A percentile compares a stretch with the other conserved stretches of the same genome.
Evolutionary conservation across 2,797 vertebrate genomes (phyloP).

Genomic region (Ibycter americanus): DNA sequence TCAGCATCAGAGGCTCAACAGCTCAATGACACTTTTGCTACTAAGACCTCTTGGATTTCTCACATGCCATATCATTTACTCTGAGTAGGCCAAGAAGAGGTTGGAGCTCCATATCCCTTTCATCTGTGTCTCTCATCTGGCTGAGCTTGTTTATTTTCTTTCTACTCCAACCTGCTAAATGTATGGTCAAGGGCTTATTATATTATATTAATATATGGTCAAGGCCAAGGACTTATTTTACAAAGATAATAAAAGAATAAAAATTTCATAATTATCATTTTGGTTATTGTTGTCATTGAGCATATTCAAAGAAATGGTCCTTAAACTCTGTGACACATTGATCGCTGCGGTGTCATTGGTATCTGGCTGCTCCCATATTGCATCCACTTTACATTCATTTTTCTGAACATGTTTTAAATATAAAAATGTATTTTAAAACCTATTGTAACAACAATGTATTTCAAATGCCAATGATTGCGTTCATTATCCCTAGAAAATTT

Average conservation of each 20-base stretch:
- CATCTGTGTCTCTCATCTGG: neutral
- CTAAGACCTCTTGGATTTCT: neutral
- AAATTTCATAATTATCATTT: neutral
- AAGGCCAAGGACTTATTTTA: neutral
- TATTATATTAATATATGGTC: no score
- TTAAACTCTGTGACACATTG: neutral
- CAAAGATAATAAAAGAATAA: neutral
- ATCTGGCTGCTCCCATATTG: neutral
- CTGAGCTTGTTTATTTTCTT: neutral
- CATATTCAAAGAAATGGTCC: neutral
- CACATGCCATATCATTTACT: neutral
- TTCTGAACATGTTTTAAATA: neutral
- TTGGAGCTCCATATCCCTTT: neutral
- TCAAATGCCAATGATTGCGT: neutral
- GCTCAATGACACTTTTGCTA: rapidly evolving
- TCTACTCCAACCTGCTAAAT: neutral
- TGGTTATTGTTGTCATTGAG: neutral
- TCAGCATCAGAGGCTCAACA: neutral
- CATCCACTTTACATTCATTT: neutral
- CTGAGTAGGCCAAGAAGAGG: neutral
- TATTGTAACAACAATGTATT: neutral
- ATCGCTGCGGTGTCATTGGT: neutral
- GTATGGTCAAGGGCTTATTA: no score
- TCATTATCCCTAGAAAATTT: neutral
- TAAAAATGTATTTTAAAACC: neutral